A percentile compares a stretch with the other conserved stretches of the same genome.
phyloP scores from a whole-genome alignment of 1,140 invertebrate species.

The Drosophila lacertosa region DNA sequence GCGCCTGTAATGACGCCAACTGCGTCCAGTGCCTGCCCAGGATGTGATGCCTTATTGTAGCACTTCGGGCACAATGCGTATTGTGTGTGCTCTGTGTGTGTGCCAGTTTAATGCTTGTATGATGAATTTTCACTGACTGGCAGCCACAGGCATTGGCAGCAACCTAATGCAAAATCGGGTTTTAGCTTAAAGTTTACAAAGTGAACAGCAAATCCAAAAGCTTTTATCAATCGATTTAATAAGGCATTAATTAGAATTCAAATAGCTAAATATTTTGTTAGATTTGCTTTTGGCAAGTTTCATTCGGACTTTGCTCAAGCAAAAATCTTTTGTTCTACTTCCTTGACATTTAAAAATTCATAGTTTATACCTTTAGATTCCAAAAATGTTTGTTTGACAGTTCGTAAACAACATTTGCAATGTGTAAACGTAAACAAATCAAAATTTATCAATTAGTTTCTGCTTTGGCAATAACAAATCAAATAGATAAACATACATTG shows the following conservation, averaged over 20 bases:
- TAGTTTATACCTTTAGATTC: slow-evolving; percentile 34
- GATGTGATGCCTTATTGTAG: slow-evolving; percentile 50
- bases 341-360: slow-evolving; percentile 14
- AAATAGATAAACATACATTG: slow-evolving; percentile 9
- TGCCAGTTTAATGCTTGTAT: neutral
- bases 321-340: slow-evolving; percentile 22
- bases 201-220: too few relatives aligned
- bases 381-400: slow-evolving; percentile 32
- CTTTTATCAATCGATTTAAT: neutral
- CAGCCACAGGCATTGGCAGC: slow-evolving; percentile 5
- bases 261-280: slow-evolving; percentile 1
- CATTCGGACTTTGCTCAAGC: slow-evolving; percentile 26
- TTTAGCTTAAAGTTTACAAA: slow-evolving; percentile 5
- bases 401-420: slow-evolving; percentile 34
- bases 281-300: slow-evolving; percentile 15
- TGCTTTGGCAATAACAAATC: slow-evolving; percentile 42
- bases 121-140: slow-evolving; percentile 6
- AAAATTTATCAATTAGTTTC: slow-evolving; percentile 49
- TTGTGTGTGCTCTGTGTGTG: slow-evolving; percentile 26
- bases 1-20: slow-evolving; percentile 57
- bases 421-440: slow-evolving; percentile 49
- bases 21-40: slow-evolving; percentile 28
- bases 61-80: slow-evolving; percentile 50
- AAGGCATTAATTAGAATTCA: neutral
- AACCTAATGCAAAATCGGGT: neutral